These are phyloP conservation scores for Apaloderma vittatum DNA, from an alignment of 2,113 vertebrate genomes.

Conservation along the genomic window DNA sequence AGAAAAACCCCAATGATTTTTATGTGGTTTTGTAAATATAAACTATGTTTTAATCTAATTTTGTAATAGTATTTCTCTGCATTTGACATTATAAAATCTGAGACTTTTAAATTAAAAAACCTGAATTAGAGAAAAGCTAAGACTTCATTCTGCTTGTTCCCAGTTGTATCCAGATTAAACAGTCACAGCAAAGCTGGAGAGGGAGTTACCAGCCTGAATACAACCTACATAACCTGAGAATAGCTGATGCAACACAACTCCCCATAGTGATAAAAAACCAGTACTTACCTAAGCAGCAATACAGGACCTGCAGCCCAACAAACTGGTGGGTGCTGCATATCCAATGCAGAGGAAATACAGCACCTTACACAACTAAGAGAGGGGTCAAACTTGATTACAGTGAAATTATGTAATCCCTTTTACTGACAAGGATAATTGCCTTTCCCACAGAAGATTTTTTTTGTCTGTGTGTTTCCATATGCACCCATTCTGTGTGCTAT, in stretches of 20 bases:
- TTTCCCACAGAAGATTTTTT: not conserved
- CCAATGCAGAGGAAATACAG: not conserved
- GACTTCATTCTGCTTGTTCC: not conserved
- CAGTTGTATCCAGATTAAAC: not conserved
- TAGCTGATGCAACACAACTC: not conserved
- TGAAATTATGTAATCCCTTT: not conserved
- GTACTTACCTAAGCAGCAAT: not conserved
- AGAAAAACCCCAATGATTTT: not conserved
- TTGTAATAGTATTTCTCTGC: not conserved
- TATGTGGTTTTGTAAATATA: not conserved
- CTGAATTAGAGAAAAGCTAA: not conserved
- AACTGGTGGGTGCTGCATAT: not conserved
- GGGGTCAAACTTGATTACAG: not conserved
- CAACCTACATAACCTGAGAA: not conserved
- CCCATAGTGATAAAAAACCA: no score
- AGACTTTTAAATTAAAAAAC: not conserved
- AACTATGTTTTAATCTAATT: not conserved
- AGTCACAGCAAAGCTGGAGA: not conserved
- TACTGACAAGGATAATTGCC: not conserved
- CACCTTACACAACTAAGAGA: not conserved
- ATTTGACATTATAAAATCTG: not conserved
- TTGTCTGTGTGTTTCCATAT: not conserved
- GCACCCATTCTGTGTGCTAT: fast-evolving
- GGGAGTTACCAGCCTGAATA: not conserved
- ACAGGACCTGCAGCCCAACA: not conserved